Conservation (phyloP, 2,888 invertebrate species). For the Hypercompe scribonia region DNA sequence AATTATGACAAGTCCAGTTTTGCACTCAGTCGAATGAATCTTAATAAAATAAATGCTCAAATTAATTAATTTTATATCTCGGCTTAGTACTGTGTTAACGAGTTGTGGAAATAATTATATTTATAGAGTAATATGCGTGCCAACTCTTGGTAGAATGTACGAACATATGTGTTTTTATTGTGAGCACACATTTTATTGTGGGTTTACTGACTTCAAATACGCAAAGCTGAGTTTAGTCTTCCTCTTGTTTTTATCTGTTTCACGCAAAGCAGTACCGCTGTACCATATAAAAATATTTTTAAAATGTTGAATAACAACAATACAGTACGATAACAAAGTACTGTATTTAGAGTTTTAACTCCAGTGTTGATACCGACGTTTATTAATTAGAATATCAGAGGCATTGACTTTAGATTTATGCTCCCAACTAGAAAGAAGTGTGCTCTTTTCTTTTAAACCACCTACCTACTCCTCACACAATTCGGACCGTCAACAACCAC, state of each 20-base stretch:
- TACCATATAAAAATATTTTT: not conserved
- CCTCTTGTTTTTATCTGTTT: not conserved
- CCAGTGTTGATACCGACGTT: too few relatives aligned
- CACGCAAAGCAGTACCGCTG: too few relatives aligned
- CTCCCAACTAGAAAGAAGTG: not conserved
- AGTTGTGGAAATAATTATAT: conserved; percentile 2
- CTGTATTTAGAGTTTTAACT: too few relatives aligned
- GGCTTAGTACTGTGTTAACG: not conserved
- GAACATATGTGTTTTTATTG: not conserved
- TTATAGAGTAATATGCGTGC: not conserved
- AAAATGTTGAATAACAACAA: not conserved
- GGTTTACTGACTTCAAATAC: not conserved
- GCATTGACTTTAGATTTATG: not conserved
- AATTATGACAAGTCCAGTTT: not conserved
- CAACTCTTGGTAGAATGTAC: not conserved
- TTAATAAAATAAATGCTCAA: not conserved
- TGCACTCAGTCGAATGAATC: not conserved
- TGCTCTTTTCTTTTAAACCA: not conserved
- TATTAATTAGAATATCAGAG: not conserved
- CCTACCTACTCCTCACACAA: not conserved
- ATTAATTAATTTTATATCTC: not conserved
- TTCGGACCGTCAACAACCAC: too few relatives aligned
- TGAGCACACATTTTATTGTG: not conserved
- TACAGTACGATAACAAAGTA: not conserved
- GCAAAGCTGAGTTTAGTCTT: not conserved